Evolutionary conservation across 2,113 vertebrate genomes (phyloP).

Genomic region (Petaurus breviceps): DNA sequence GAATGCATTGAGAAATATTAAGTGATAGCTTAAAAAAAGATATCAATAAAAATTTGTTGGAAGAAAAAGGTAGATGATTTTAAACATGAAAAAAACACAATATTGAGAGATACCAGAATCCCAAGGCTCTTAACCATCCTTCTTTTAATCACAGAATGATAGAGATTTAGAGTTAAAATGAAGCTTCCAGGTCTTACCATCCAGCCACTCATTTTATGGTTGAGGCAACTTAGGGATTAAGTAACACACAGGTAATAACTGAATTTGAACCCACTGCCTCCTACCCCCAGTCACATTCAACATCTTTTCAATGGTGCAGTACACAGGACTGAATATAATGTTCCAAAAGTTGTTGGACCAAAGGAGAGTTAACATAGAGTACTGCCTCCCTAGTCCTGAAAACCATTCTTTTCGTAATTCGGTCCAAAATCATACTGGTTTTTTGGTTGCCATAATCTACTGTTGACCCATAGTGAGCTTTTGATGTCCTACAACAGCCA

Average conservation of each 20-base stretch:
- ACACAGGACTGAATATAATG: background rate
- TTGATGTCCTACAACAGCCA: background rate
- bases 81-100: constrained; percentile 46
- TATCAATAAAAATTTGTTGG: background rate
- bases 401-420: background rate
- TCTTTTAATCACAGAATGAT: background rate
- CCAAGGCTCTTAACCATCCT: background rate
- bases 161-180: background rate
- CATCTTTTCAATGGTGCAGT: background rate
- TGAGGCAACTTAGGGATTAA: background rate
- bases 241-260: background rate
- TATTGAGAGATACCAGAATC: constrained; percentile 49
- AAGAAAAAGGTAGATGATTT: background rate
- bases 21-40: background rate
- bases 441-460: background rate
- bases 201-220: background rate
- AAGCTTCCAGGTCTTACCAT: background rate
- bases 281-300: background rate
- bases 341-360: background rate
- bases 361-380: background rate
- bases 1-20: background rate
- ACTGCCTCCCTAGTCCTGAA: background rate
- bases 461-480: background rate
- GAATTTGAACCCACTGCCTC: background rate
- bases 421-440: background rate